A percentile compares a stretch with the other conserved stretches of the same genome.
Evolutionary conservation across 2,797 vertebrate genomes (phyloP).

Genomic region (Typhlichthys eigenmanni): DNA sequence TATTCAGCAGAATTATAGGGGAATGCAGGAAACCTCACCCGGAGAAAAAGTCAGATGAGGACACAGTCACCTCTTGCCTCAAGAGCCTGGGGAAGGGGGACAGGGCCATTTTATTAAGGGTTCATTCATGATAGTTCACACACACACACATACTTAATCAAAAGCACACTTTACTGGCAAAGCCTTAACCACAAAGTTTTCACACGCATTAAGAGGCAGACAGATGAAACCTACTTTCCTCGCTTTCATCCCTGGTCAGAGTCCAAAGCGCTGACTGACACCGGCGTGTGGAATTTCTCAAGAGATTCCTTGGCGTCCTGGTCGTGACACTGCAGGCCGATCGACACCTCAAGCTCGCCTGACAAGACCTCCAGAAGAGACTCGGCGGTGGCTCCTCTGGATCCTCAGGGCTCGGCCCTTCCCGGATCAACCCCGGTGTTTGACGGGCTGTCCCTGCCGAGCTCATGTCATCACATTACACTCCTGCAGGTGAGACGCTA

Average conservation of each 20-base stretch:
- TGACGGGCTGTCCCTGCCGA: background rate
- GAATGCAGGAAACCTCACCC: too few species aligned
- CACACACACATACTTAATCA: background rate
- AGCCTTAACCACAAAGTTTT: background rate
- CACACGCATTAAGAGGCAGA: background rate
- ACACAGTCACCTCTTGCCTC: conserved; percentile 36
- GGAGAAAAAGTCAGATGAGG: conserved; percentile 11
- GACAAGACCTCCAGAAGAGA: conserved; percentile 16
- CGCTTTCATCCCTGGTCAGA: background rate
- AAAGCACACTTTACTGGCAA: background rate
- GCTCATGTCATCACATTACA: conserved; percentile 4
- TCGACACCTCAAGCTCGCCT: conserved; percentile 19
- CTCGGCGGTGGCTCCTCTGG: conserved; percentile 8
- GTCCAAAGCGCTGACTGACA: conserved; percentile 49
- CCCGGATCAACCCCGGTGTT: background rate
- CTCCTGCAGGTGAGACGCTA: background rate
- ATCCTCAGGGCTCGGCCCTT: conserved; percentile 4
- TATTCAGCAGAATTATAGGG: too few species aligned
- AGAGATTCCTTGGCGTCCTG: conserved; percentile 19
- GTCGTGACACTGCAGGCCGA: conserved; percentile 5
- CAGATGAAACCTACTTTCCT: background rate
- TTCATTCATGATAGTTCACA: conserved; percentile 16
- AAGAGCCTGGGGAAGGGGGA: conserved; percentile 47
- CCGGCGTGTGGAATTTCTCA: conserved; percentile 49
- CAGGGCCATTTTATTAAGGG: conserved; percentile 67